phyloP scores from a whole-genome alignment of 2,797 vertebrate genomes.

The Acanthurus lineatus region DNA sequence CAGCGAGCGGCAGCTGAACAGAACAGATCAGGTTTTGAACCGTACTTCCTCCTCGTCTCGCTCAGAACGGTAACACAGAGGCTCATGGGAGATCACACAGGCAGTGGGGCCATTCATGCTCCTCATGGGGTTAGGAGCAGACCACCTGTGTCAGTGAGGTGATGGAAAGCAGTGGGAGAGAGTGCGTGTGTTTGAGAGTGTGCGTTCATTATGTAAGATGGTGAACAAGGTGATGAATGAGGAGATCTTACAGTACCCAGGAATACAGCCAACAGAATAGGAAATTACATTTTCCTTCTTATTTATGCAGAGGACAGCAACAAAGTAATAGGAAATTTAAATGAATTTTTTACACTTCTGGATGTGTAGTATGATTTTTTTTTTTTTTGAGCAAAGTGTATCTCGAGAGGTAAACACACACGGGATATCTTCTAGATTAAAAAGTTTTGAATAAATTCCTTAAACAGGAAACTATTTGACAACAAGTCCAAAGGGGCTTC shows the following conservation, averaged over 20 bases:
- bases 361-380: conserved; percentile 39
- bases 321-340: conserved; percentile 61
- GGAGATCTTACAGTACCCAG: conserved; percentile 57
- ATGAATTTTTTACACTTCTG: conserved; percentile 50
- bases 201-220: conserved; percentile 53
- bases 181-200: conserved; percentile 14
- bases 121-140: conserved; percentile 59
- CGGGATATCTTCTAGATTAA: conserved; percentile 53
- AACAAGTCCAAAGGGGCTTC: conserved; percentile 65
- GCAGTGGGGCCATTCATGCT: conserved; percentile 50
- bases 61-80: conserved; percentile 49
- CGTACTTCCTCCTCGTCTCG: conserved; percentile 53
- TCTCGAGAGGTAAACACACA: conserved; percentile 54
- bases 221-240: conserved; percentile 66
- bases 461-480: conserved; percentile 73
- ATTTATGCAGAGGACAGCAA: conserved; percentile 67
- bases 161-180: conserved; percentile 20
- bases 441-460: conserved; percentile 70
- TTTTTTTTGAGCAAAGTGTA: conserved; percentile 40
- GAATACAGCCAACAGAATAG: conserved; percentile 57
- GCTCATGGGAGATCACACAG: conserved; percentile 65
- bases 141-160: conserved; percentile 69
- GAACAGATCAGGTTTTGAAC: conserved; percentile 65
- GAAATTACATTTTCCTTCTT: conserved; percentile 58
- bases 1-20: conserved; percentile 45